A percentile compares a stretch with the other conserved stretches of the same genome.
phyloP scores from a whole-genome alignment of 1,140 invertebrate genomes.

The Amphibalanus amphitrite region DNA sequence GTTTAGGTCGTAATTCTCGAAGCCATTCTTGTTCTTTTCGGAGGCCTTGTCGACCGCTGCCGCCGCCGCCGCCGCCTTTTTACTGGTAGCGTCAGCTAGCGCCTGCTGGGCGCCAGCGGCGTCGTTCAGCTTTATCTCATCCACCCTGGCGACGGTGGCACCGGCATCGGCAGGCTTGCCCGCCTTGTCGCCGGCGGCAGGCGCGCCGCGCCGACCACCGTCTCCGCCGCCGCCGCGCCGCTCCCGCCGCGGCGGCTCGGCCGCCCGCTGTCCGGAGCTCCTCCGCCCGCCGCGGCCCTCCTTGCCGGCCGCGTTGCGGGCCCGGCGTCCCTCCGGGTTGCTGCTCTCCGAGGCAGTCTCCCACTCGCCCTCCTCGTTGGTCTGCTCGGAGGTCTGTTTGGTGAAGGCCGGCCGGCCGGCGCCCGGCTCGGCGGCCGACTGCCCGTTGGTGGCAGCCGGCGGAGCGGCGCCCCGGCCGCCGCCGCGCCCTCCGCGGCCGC shows the following conservation, averaged over 20 bases:
- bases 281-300: constrained; percentile 19
- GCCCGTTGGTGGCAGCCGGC: not conserved
- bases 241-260: constrained; percentile 13
- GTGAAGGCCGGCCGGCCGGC: not conserved
- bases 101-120: constrained; percentile 37
- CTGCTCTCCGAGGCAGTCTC: constrained; percentile 43
- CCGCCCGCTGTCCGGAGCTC: constrained; percentile 12
- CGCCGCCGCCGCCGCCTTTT: constrained; percentile 22
- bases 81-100: constrained; percentile 33
- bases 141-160: constrained; percentile 35
- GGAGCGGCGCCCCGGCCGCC: too few relatives aligned
- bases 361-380: constrained; percentile 34
- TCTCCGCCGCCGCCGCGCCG: constrained; percentile 15
- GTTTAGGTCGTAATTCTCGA: not conserved
- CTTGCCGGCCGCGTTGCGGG: constrained; percentile 17
- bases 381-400: constrained; percentile 17
- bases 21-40: not conserved
- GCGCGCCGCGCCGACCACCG: constrained; percentile 15
- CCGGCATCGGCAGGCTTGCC: constrained; percentile 23
- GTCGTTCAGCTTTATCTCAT: constrained; percentile 38
- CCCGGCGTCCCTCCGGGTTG: constrained; percentile 27
- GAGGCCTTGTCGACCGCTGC: not conserved
- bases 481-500: too few relatives aligned
- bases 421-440: not conserved
- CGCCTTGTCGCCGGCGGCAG: constrained; percentile 13